Conservation (phyloP, 1,140 invertebrate species). For the Drosophila watanabei region DNA sequence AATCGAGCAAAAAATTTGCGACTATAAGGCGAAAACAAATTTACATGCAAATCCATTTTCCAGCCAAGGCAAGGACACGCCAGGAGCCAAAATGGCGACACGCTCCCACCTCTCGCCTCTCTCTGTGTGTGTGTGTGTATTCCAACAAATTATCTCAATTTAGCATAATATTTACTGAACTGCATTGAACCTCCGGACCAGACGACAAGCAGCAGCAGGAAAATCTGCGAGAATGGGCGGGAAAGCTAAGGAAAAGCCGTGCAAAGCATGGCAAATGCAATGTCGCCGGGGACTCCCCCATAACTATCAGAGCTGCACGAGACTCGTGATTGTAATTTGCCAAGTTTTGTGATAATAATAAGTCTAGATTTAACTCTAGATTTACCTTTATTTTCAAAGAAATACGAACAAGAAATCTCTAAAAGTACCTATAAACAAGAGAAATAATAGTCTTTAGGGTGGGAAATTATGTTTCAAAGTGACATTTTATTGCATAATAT, state of each 20-base stretch:
- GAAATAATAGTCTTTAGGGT: no score
- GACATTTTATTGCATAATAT: no score
- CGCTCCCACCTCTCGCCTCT: slow-evolving; percentile 2
- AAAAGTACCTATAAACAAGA: no score
- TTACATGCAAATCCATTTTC: slow-evolving; percentile 76
- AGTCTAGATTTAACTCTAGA: neutral
- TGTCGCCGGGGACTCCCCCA: neutral
- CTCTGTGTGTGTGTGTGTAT: slow-evolving; percentile 29
- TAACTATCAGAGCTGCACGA: slow-evolving; percentile 14
- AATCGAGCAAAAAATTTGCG: slow-evolving; percentile 78
- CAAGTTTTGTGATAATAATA: neutral
- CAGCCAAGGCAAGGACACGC: slow-evolving; percentile 40
- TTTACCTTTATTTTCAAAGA: neutral
- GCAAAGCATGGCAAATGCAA: neutral
- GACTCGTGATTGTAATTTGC: slow-evolving; percentile 12
- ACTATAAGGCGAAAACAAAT: slow-evolving; percentile 79
- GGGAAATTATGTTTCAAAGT: no score
- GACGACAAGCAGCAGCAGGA: slow-evolving; percentile 13
- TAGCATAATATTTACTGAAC: slow-evolving; percentile 83
- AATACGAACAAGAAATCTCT: neutral
- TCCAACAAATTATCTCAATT: slow-evolving; percentile 82
- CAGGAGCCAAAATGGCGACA: slow-evolving; percentile 63
- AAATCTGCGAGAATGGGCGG: slow-evolving; percentile 1
- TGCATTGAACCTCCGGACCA: slow-evolving; percentile 73
- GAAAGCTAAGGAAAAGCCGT: neutral